Evolutionary conservation across 2,113 vertebrate species (phyloP), one percentile per base, ranked within the genome.

Genomic region (Pseudorectes ferrugineus): DNA sequence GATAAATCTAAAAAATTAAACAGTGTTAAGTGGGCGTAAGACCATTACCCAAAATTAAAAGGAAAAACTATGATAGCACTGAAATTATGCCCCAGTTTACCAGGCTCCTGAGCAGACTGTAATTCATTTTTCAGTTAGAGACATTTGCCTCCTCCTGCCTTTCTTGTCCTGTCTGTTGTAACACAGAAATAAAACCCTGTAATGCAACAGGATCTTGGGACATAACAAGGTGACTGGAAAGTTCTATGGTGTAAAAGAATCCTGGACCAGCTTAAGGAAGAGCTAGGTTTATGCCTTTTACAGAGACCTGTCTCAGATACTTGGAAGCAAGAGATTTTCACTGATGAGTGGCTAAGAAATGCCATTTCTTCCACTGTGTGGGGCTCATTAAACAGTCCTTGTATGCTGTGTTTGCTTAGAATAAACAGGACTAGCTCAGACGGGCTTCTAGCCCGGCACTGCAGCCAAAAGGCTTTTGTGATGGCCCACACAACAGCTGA

Each of bases 21-120:
- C 4, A 49, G 8, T 14, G 38, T 62, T 19, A 65, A 0, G 0
- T 40, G 51, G 6, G 6, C 14, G 7, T 4, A 42, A 72, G 11
- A 9, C 6, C 6, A 26, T 57, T 58, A 42, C 2, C 11, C 8
- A 49, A 80, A 77, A 49, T 28, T 29, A n/a, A 57, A 58, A n/a
- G 33, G 4, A 35, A 78, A 66, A 77, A 9, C 3, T 73, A 5
- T 36, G 10, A 4, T 54, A 57, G 35, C 2, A 8, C 33, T 66
- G 18, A 83, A 79, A 49, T 68, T 85, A 43, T 55, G 18, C 9
- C 42, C 43, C 14, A 36, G 7, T 85, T 77, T 91, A 45, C 31
- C 43, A 46, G 15, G 36, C n/a, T 81, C 11, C 76, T n/a, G 9
- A 91, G 14, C n/a, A 68, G 35, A 52, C 11, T 3, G 3, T 14